Conservation (phyloP, 2,797 vertebrate species). For the Aeoliscus strigatus region DNA sequence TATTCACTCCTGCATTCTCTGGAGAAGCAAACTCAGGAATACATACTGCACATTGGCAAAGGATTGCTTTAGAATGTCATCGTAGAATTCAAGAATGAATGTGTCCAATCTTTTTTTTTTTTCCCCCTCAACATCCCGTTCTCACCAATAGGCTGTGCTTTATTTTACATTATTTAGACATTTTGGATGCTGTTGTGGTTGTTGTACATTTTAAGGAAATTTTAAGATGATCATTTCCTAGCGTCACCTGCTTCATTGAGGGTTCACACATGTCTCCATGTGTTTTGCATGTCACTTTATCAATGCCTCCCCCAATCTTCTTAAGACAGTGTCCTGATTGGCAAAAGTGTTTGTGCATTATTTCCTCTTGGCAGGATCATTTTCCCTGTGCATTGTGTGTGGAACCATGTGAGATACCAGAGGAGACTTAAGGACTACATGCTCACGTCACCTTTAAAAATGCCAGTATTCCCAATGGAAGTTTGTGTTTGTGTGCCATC, state of each 20-base stretch:
- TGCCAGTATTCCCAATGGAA: conserved; percentile 32
- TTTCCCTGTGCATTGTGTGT: conserved; percentile 14
- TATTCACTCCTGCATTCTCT: conserved; percentile 53
- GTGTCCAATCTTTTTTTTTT: conserved; percentile 15
- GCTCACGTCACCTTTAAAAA: conserved; percentile 26
- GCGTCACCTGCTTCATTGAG: conserved; percentile 29
- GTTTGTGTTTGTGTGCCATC: conserved; percentile 46
- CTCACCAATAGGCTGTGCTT: conserved; percentile 15
- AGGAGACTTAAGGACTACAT: conserved; percentile 27
- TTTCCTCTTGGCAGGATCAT: conserved; percentile 17
- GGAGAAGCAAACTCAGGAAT: conserved; percentile 76
- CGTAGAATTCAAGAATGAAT: conserved; percentile 37
- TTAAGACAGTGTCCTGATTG: conserved; percentile 31
- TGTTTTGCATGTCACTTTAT: conserved; percentile 65
- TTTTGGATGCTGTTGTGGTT: conserved; percentile 22
- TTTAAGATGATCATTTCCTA: conserved; percentile 27
- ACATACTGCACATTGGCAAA: conserved; percentile 64
- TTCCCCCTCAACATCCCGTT: not conserved
- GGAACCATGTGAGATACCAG: conserved; percentile 29
- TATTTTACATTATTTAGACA: conserved; percentile 27
- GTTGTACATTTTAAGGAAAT: conserved; percentile 22
- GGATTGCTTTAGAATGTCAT: conserved; percentile 51
- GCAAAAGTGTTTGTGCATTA: conserved; percentile 28
- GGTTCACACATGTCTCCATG: conserved; percentile 41
- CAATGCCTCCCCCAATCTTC: conserved; percentile 34